Evolutionary conservation across 2,888 invertebrate species (phyloP).

Genomic region (Agrotis clavis): DNA sequence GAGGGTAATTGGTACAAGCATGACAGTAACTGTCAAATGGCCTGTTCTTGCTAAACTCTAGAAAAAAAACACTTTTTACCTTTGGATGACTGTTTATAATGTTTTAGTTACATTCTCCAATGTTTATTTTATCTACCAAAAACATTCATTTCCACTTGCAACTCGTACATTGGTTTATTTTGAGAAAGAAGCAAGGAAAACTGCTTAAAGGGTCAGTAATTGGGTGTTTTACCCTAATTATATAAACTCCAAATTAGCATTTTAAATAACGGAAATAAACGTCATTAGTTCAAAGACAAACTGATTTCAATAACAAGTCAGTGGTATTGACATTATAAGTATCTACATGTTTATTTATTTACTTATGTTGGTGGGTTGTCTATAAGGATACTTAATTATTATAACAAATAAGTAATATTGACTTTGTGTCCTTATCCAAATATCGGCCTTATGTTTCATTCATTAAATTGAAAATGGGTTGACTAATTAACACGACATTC

Average conservation of each 20-base stretch:
- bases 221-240: too few relatives aligned
- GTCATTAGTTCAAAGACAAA: neutral
- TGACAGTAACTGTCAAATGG: too few relatives aligned
- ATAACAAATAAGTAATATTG: conserved; percentile 17
- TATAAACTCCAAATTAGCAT: neutral
- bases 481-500: conserved; percentile 22
- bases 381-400: neutral
- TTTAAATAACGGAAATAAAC: neutral
- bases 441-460: conserved; percentile 3
- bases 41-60: too few relatives aligned
- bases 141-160: too few relatives aligned
- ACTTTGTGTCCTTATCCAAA: conserved; percentile 18
- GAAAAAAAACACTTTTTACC: too few relatives aligned
- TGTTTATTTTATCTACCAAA: too few relatives aligned
- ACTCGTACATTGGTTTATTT: too few relatives aligned
- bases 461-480: conserved; percentile 41
- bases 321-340: neutral
- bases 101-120: too few relatives aligned
- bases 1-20: too few relatives aligned
- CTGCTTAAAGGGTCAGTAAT: too few relatives aligned
- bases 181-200: too few relatives aligned
- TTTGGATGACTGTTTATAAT: too few relatives aligned
- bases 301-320: conserved; percentile 10
- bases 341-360: conserved; percentile 15
- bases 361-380: conserved; percentile 24